Conservation (phyloP, 2,113 vertebrate species). For the Hiodon tergisus region DNA sequence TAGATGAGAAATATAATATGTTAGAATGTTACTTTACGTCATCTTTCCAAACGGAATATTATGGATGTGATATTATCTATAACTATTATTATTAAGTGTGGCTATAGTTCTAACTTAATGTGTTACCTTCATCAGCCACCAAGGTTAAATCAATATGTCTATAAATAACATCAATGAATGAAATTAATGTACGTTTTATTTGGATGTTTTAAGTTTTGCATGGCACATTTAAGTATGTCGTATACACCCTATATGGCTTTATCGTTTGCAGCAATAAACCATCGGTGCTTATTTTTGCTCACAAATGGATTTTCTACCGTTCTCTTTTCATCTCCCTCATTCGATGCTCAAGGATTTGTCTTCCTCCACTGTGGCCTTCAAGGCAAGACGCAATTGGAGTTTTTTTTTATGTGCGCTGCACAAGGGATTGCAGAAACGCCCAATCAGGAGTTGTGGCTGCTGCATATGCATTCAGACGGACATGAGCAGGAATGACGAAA, state of each 20-base stretch:
- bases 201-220: no score
- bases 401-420: slow-evolving; percentile 9
- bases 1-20: no score
- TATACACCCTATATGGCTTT: no score
- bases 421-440: slow-evolving; percentile 18
- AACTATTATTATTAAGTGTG: no score
- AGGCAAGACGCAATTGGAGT: slow-evolving; percentile 47
- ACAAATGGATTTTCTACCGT: slow-evolving; percentile 23
- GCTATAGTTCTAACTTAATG: neutral
- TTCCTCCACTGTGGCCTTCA: slow-evolving; percentile 31
- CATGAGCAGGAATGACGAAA: neutral
- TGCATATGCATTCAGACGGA: slow-evolving; percentile 27
- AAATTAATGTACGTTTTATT: no score
- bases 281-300: slow-evolving; percentile 1
- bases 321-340: slow-evolving; percentile 16
- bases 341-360: slow-evolving; percentile 27
- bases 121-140: neutral
- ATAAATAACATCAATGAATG: no score
- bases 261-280: no score
- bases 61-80: no score
- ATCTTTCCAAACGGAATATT: no score
- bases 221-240: no score
- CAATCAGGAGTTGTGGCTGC: slow-evolving; percentile 50
- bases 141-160: no score
- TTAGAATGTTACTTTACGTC: no score